Conservation (phyloP, 2,888 invertebrate species). For the Ennomos quercinarius region DNA sequence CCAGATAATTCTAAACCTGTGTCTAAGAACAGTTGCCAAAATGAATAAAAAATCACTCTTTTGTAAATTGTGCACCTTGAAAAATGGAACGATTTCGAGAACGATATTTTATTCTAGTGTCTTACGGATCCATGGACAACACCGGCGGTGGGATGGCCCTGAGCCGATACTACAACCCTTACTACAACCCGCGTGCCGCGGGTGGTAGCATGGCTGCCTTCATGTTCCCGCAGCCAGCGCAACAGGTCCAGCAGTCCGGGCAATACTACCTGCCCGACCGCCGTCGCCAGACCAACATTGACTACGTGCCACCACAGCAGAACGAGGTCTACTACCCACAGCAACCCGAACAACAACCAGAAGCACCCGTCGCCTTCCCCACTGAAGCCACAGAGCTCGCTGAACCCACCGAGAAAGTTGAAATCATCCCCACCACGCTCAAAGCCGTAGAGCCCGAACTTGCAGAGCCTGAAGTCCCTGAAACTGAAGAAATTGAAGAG, state of each 20-base stretch:
- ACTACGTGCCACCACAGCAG: conserved; percentile 69
- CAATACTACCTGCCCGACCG: conserved; percentile 76
- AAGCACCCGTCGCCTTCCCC: conserved; percentile 51
- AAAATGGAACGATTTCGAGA: too few species aligned
- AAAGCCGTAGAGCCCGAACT: conserved; percentile 66
- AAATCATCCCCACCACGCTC: conserved; percentile 60
- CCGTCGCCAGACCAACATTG: conserved; percentile 69
- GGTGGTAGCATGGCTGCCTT: conserved; percentile 75
- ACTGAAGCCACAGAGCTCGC: conserved; percentile 64
- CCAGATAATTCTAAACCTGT: too few species aligned
- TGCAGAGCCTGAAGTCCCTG: conserved; percentile 68
- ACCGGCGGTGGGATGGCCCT: conserved; percentile 73
- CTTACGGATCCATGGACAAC: conserved; percentile 70
- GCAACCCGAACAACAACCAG: conserved; percentile 71
- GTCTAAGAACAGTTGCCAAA: too few species aligned
- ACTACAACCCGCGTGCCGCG: conserved; percentile 63
- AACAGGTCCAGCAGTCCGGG: conserved; percentile 56
- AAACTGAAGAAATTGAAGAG: conserved; percentile 68
- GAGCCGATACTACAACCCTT: conserved; percentile 78
- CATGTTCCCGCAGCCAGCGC: conserved; percentile 69
- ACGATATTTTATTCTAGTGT: conserved; percentile 55
- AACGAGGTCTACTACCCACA: conserved; percentile 59
- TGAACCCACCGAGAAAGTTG: conserved; percentile 67
- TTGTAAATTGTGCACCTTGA: too few species aligned
- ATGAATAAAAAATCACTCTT: too few species aligned